phyloP scores from a whole-genome alignment of 2,888 invertebrate genomes.

The Epinotia demarniana region DNA sequence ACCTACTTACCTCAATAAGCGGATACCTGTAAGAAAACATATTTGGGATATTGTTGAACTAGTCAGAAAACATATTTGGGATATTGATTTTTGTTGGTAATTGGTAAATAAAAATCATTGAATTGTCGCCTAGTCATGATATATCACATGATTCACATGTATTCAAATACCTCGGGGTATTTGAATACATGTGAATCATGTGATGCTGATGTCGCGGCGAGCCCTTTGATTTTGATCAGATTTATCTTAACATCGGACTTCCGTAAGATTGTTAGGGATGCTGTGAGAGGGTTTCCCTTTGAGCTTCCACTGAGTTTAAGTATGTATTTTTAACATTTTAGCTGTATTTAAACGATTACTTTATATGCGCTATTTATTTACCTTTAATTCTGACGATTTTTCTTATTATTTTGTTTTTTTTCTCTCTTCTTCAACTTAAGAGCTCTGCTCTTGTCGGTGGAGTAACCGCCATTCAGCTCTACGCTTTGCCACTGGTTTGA shows the following conservation, averaged over 20 bases:
- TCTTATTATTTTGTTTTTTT: too few relatives aligned
- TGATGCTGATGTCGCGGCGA: constrained; percentile 21
- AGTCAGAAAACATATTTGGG: neutral
- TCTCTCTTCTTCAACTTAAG: too few relatives aligned
- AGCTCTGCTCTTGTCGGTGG: too few relatives aligned
- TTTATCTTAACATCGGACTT: constrained; percentile 44
- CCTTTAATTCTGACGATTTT: too few relatives aligned
- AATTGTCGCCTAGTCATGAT: constrained; percentile 22
- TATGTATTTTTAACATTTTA: neutral
- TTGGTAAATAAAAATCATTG: constrained; percentile 30
- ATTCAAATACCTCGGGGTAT: too few relatives aligned
- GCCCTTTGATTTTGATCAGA: constrained; percentile 35
- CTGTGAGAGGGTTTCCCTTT: constrained; percentile 14
- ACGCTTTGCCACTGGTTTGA: too few relatives aligned
- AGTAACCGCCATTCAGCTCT: too few relatives aligned
- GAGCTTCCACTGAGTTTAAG: neutral
- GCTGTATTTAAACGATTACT: too few relatives aligned
- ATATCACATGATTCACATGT: too few relatives aligned
- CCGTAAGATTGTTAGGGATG: constrained; percentile 37
- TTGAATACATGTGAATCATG: constrained; percentile 20
- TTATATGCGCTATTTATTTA: too few relatives aligned
- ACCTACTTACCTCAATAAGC: too few relatives aligned
- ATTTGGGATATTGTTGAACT: neutral
- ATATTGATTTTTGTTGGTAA: neutral
- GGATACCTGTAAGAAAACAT: neutral